Evolutionary conservation across 23 tunicate genomes (phyloP), one percentile per base, ranked within the genome.

Genomic region (Ascidia mentula): DNA sequence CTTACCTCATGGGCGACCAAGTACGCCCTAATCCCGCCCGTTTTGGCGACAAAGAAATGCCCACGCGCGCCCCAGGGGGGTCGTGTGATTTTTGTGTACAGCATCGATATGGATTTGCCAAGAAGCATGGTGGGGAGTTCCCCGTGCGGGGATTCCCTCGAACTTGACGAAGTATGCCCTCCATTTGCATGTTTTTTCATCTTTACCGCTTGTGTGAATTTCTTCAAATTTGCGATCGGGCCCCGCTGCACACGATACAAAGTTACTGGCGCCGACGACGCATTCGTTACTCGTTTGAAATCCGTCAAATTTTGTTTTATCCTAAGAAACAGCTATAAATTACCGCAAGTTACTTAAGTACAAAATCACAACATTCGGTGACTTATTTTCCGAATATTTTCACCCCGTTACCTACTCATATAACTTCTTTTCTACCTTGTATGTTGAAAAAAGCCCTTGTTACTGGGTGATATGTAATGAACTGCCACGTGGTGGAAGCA

Each of bases 81-180:
- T 53, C 28, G 12, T 9, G 65, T 28, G 22, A 20, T 5, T 28
- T 53, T 53, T 53, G 22, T 53, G 65, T 53, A 53, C 65, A 53
- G 65, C 65, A 53, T 53, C 65, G 13, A 53, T 5, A n/a, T n/a
- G n/a, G 12, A 53, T 53, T 53, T 53, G 65, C 24, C 65, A 6
- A 53, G 65, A 53, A 53, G 65, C 65, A 53, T 53, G 65, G 28
- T 53, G 65, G n/a, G n/a, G n/a, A 53, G 65, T 20, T 53, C 65
- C 22, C 24, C 24, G 7, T 53, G 7, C 13, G 65, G 28, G 24
- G 15, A 53, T 6, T 53, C 65, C 65, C 13, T n/a, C n/a, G n/a
- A n/a, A n/a, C n/a, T n/a, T n/a, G n/a, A n/a, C n/a, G n/a, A 53
- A 53, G 7, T 53, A 53, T 53, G 65, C 13, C 65, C 65, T 53